phyloP scores from a whole-genome alignment of 2,797 vertebrate species.

The Xenops minutus region DNA sequence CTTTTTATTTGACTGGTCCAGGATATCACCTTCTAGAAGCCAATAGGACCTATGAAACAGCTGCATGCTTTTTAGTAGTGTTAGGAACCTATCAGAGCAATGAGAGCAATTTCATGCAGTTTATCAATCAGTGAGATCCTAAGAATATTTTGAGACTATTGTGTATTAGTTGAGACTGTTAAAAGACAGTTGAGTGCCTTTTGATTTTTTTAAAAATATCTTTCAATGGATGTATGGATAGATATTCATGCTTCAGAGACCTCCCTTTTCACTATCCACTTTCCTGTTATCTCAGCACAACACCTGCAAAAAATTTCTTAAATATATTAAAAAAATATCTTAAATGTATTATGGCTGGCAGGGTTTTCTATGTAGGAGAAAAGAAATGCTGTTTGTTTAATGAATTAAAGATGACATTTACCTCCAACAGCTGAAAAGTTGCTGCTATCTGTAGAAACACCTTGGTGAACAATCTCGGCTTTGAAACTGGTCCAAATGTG shows the following conservation, averaged over 20 bases:
- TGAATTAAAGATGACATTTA: constrained; percentile 32
- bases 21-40: neutral
- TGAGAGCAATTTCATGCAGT: neutral
- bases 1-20: neutral
- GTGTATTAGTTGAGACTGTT: neutral
- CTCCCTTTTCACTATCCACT: neutral
- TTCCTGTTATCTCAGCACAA: neutral
- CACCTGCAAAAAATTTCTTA: neutral
- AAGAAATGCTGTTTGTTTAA: constrained; percentile 21
- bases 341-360: neutral
- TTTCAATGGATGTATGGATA: neutral
- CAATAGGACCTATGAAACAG: neutral
- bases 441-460: constrained; percentile 25
- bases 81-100: neutral
- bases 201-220: neutral
- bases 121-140: neutral
- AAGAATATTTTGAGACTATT: neutral
- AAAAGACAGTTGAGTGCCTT: neutral
- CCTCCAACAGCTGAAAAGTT: neutral
- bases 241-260: neutral
- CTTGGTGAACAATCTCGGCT: constrained; percentile 17
- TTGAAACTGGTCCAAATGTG: neutral
- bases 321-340: neutral
- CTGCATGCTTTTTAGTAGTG: neutral
- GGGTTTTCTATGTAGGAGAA: neutral